Base-by-base conservation (phyloP, 2,113 vertebrate genomes). In the Mobula hypostoma region DNA sequence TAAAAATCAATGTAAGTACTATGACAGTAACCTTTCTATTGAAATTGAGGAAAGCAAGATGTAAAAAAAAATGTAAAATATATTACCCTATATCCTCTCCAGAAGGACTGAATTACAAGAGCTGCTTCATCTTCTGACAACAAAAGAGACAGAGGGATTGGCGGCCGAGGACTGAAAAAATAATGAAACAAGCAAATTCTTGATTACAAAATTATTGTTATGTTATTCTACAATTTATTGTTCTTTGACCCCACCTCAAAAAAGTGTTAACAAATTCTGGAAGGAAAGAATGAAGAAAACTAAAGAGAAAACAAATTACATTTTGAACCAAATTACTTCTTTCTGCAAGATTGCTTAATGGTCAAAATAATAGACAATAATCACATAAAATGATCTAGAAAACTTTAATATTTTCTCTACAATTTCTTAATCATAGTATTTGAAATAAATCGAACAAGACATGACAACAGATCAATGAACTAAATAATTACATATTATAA, bases 11-110 rank as follows among this genome's bases (percentile, higher is more conserved):
- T 56, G 7, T 56, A 83, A 48, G 2, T 85, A 21, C 21, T n/a
- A 32, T 88, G 5, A 12, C 1, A 63, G 58, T 15, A 88, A 88
- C 27, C 12, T 63, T 74, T 72, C 56, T 72, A 8, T 72, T 21
- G 56, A 15, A 63, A 63, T 61, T 68, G 17, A 90, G 9, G 87
- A 66, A 70, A 91, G 32, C 36, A 14, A 74, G 40, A 74, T 40
- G 61, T 32, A 40, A 5, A 32, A 74, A 48, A 74, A 32, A 72
- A 83, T 11, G 29, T 29, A 66, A 66, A 77, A 56, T 6, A 48
- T 24, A 66, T 66, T 97, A 99, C 98, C 98, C 96, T 97, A 95
- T 98, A 98, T 95, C 98, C 98, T 95, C 98, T 98, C 98, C 98
- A 99, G 96, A 98, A 98, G 68, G 98, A 96, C 95, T 99, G 98